Evolutionary conservation across 30 jellyfish, hydroid and myxozoan species (phyloP).

Genomic region (Catostylus mosaicus): DNA sequence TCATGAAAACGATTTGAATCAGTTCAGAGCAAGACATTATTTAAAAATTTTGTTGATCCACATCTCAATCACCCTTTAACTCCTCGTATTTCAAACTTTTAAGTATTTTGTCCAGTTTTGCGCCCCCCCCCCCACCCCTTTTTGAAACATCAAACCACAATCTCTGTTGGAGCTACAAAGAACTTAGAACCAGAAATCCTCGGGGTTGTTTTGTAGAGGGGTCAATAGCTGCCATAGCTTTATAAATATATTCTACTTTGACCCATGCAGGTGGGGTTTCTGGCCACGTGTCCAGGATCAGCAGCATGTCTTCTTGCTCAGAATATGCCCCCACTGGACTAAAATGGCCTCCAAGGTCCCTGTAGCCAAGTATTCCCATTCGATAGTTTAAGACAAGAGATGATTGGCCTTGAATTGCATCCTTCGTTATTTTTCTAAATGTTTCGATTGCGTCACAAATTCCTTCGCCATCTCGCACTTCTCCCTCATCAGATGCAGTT

Average conservation of each 20-base stretch:
- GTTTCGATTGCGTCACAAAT: not conserved
- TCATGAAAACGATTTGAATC: no score
- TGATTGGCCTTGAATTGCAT: not conserved
- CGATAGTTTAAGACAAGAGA: conserved; percentile 54
- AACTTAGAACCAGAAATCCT: conserved; percentile 50
- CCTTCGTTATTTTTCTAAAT: not conserved
- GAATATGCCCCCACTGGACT: conserved; percentile 82
- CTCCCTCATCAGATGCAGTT: not conserved
- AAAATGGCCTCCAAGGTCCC: conserved; percentile 53
- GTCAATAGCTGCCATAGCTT: conserved; percentile 67
- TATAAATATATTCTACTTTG: conserved; percentile 6
- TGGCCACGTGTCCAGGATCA: conserved; percentile 81
- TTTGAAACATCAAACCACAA: no score
- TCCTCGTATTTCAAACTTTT: no score
- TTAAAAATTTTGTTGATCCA: no score
- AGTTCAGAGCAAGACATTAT: no score
- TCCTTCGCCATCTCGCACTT: not conserved
- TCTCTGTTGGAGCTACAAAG: no score
- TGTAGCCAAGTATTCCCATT: conserved; percentile 68
- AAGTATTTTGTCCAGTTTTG: no score
- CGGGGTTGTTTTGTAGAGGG: conserved; percentile 40
- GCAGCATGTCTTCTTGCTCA: conserved; percentile 33
- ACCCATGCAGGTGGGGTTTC: conserved; percentile 87
- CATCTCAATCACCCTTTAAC: no score
- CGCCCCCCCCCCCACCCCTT: no score